Base-by-base conservation (phyloP, 2,113 vertebrate species). In the Indicator maculatus region DNA sequence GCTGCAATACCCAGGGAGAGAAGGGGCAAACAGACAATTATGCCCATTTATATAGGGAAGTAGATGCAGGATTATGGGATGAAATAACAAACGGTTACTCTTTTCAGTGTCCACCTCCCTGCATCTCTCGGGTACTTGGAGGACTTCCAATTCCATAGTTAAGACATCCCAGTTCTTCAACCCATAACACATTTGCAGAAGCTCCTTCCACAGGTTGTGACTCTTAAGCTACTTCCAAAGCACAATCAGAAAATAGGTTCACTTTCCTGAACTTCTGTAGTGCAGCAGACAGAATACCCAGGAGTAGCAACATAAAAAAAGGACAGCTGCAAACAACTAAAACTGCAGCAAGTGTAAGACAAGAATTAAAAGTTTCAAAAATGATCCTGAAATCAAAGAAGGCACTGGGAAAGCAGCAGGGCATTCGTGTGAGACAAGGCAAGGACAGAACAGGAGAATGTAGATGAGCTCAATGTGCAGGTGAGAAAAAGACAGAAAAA, bases 271-370 rank as follows among this genome's bases (percentile, higher is more conserved):
- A 45, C 10, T 12, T 31, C 31, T 4, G 2, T 28, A 61, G 6
- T 2, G 3, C 19, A 60, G 11, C 56, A 77, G 23, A 69, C 5
- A 52, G 20, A 33, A 18, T 1, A 3, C 56, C 26, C 0, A 24
- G 8, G 20, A 88, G 8, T 0, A 77, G 47, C 53, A 86, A 33
- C 16, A 76, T 47, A 72, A 33, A 15, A 69, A 70, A 73, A 30
- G 5, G 28, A 14, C 28, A 73, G 26, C 27, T 83, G 60, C 31
- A 75, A 79, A 19, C 27, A 76, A 31, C 36, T n/a, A 47, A 63
- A 92, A 58, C 23, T 28, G 26, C 16, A 36, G 9, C 31, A 56
- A 12, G 26, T 64, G 26, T 28, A 39, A 39, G 13, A 21, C 45
- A 19, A 81, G 11, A 84, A 64, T 1, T 1, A 2, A 67, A 33